phyloP scores from a whole-genome alignment of 2,888 invertebrate genomes.

The Dasysyrphus albostriatus region DNA sequence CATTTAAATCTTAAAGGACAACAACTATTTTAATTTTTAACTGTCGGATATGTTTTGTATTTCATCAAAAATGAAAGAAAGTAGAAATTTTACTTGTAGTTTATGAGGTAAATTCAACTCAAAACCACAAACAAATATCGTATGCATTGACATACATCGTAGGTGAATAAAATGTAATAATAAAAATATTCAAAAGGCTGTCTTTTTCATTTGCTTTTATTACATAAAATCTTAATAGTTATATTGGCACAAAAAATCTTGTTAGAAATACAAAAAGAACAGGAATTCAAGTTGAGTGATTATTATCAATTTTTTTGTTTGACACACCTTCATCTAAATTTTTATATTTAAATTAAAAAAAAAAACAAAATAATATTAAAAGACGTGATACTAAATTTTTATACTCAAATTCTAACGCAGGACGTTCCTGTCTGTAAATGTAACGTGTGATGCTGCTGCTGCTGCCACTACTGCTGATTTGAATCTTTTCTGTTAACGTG shows the following conservation, averaged over 20 bases:
- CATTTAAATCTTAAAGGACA: conserved; percentile 31
- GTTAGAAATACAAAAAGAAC: conserved; percentile 51
- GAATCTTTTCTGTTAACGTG: conserved; percentile 67
- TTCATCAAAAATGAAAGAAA: conserved; percentile 27
- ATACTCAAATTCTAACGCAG: conserved; percentile 77
- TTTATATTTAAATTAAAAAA: conserved; percentile 44
- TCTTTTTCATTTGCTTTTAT: conserved; percentile 57
- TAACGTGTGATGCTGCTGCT: conserved; percentile 76
- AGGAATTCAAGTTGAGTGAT: conserved; percentile 45
- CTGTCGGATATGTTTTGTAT: conserved; percentile 62
- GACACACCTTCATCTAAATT: conserved; percentile 59
- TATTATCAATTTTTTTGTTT: conserved; percentile 37
- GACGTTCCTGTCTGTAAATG: conserved; percentile 73
- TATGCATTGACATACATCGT: conserved; percentile 60
- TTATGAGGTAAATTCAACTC: conserved; percentile 42
- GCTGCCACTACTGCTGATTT: conserved; percentile 77
- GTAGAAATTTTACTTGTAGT: conserved; percentile 57
- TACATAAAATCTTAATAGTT: not conserved
- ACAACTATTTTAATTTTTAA: conserved; percentile 39
- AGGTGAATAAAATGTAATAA: conserved; percentile 63
- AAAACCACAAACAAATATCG: conserved; percentile 26
- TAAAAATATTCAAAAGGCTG: conserved; percentile 63
- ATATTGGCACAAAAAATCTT: conserved; percentile 60
- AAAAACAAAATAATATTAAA: conserved; percentile 40
- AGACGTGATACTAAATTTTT: conserved; percentile 74